A percentile compares a stretch with the other conserved stretches of the same genome.
Evolutionary conservation across 2,113 vertebrate species (phyloP).

Genomic region (Alligator sinensis): DNA sequence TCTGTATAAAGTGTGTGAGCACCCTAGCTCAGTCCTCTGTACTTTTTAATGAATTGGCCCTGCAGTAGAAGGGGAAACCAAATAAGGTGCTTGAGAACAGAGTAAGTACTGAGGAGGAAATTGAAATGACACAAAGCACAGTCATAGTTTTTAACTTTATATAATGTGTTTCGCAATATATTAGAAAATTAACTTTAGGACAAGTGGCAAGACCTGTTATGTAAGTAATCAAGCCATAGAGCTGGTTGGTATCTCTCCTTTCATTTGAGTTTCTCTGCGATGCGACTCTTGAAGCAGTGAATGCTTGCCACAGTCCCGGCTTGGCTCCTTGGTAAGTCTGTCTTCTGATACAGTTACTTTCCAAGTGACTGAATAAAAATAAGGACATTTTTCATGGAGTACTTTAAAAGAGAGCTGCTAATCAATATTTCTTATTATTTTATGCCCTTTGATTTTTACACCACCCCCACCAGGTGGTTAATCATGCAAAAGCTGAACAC

Average conservation of each 20-base stretch:
- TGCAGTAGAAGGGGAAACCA: conserved; percentile 22
- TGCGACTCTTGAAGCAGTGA: conserved; percentile 53
- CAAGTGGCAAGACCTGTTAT: conserved; percentile 67
- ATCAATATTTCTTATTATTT: conserved; percentile 95
- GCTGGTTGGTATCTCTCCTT: conserved; percentile 49
- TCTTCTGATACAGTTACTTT: conserved; percentile 53
- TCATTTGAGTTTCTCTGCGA: conserved; percentile 48
- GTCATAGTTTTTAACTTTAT: conserved; percentile 60
- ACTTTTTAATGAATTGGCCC: conserved; percentile 65
- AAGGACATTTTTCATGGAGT: conserved; percentile 72
- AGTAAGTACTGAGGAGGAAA: conserved; percentile 44
- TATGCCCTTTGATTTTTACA: conserved; percentile 91
- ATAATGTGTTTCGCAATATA: conserved; percentile 52
- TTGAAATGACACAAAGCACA: conserved; percentile 55
- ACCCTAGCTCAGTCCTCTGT: conserved; percentile 29
- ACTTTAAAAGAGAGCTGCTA: conserved; percentile 89
- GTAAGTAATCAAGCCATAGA: conserved; percentile 31
- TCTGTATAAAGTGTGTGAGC: conserved; percentile 46
- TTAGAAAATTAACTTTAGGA: conserved; percentile 70
- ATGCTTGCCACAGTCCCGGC: conserved; percentile 26
- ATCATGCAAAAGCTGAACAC: conserved; percentile 94
- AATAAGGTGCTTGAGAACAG: conserved; percentile 50
- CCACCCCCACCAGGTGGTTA: conserved; percentile 95
- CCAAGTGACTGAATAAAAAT: conserved; percentile 61
- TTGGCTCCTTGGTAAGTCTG: conserved; percentile 58